Base-by-base conservation (phyloP, 2,888 invertebrate species). In the Lithophane leautieri region DNA sequence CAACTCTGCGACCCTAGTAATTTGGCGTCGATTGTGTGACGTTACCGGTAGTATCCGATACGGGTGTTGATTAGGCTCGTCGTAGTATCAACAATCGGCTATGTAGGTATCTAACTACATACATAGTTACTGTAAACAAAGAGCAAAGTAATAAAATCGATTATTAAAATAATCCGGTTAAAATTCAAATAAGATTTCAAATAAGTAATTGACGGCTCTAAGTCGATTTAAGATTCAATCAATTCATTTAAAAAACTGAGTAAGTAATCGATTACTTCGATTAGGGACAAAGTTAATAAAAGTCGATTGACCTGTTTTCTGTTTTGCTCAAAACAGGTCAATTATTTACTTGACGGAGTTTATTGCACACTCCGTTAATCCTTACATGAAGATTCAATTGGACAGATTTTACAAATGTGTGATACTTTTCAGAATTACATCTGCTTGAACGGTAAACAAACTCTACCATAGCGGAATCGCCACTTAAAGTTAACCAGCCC, bases 1-100 rank as follows among this genome's bases (percentile, higher is more conserved):
- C 93, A 92, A 90, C 89, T 87, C 78, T 87, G 87, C 84, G 73
- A 83, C 77, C 86, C 83, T 82, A 82, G 88, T 89, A 77, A 83
- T 86, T 88, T 84, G 72, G 84, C 66, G 79, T 82, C 79, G 73
- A 74, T 78, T 81, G 82, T 81, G 74, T 78, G 77, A 84, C 70
- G 82, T 73, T 76, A 73, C 65, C 65, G 71, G 75, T 58, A 52
- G 70, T 80, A 76, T 76, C 67, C 16, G 58, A 70, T 68, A 66
- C 28, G 34, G 58, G 28, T 61, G 66, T 28, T 71, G 81, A 68
- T 76, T 52, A 54, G 34, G 50, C n/a, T 63, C 42, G 22, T 25
- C 42, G 22, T 34, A 22, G 7, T 50, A 50, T 34, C 42, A 42
- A 66, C 40, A 60, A 78, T 58, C 28, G 8, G 6, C 11, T 22